These are phyloP conservation scores for Lepidurus apus DNA, from an alignment of 1,140 invertebrate species.

Conservation along the genomic window DNA sequence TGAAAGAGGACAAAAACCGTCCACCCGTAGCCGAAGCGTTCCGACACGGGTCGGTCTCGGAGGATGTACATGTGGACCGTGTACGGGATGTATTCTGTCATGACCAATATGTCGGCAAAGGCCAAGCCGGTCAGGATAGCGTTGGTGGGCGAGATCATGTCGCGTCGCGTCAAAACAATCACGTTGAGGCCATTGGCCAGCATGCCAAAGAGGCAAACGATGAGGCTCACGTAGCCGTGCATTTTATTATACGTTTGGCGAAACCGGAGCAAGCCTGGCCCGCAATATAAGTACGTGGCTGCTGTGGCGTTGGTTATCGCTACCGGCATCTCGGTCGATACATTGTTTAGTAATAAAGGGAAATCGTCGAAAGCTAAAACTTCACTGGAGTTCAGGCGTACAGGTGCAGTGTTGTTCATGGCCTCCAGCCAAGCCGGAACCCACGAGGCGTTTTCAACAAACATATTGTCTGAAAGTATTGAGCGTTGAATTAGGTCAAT, in stretches of 20 bases:
- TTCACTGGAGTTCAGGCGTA: neutral
- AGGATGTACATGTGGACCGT: constrained; percentile 66
- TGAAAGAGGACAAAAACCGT: constrained; percentile 44
- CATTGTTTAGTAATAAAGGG: neutral
- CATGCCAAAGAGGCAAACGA: constrained; percentile 79
- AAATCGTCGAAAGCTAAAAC: neutral
- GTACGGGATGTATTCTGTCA: constrained; percentile 81
- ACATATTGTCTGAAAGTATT: too few relatives aligned
- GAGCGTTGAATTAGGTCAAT: too few relatives aligned
- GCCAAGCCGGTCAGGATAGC: constrained; percentile 73
- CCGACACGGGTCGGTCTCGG: constrained; percentile 35
- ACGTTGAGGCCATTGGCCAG: constrained; percentile 86
- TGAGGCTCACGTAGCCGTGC: constrained; percentile 63
- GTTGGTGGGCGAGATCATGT: constrained; percentile 78
- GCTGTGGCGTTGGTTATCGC: neutral
- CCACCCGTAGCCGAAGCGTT: constrained; percentile 42
- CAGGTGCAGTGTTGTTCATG: neutral
- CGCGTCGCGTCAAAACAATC: constrained; percentile 75
- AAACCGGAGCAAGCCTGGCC: constrained; percentile 30
- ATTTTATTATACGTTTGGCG: constrained; percentile 38
- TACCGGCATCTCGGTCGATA: neutral
- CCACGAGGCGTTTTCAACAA: too few relatives aligned
- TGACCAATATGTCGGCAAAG: constrained; percentile 75
- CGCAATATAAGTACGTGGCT: constrained; percentile 28
- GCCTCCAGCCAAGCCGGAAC: neutral